Evolutionary conservation across 2,888 invertebrate genomes (phyloP), one percentile per base, ranked within the genome.

Genomic region (Dorcus parallelipipedus): DNA sequence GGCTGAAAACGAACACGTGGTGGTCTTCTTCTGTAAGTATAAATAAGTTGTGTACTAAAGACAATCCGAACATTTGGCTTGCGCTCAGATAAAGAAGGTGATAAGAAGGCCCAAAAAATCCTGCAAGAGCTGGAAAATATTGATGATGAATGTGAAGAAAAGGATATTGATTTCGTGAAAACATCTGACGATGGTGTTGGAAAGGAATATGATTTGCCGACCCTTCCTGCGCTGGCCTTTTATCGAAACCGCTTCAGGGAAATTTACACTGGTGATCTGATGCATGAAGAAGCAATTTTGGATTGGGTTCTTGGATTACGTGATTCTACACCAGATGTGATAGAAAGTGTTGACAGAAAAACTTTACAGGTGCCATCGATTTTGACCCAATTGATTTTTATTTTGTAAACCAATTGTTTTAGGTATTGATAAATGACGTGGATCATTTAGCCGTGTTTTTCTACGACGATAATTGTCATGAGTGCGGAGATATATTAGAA

Each of bases 371-470:
- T 78, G 67, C 62, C 20, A 9, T 17, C n/a, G 17, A 3, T 14
- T 41, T 14, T 10, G 41, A 3, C 7, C 2, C 23, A 9, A 20
- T 9, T 20, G 9, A 17, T 17, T n/a, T 23, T 14, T 14, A 20
- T n/a, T n/a, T 23, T 45, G 17, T 45, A 17, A 45, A 41, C 14
- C 41, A n/a, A 41, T 9, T 41, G n/a, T 14, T 67, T 52, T 56
- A 78, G 78, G 90, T 91, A 71, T 83, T 95, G 23, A 92, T 95
- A 68, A 88, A 91, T 73, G 93, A 94, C 70, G 91, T 94, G 23
- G 94, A 95, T 75, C 93, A 93, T 79, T 84, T 95, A 60, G 95
- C 94, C 55, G 95, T 95, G 61, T 92, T 91, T 78, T 95, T 95
- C 82, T 95, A 93, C 78, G 90, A 90, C 73, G 91, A 94, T 71